These are phyloP conservation scores for Papio anubis DNA, from an alignment of 2,113 vertebrate genomes.

Conservation along the genomic window DNA sequence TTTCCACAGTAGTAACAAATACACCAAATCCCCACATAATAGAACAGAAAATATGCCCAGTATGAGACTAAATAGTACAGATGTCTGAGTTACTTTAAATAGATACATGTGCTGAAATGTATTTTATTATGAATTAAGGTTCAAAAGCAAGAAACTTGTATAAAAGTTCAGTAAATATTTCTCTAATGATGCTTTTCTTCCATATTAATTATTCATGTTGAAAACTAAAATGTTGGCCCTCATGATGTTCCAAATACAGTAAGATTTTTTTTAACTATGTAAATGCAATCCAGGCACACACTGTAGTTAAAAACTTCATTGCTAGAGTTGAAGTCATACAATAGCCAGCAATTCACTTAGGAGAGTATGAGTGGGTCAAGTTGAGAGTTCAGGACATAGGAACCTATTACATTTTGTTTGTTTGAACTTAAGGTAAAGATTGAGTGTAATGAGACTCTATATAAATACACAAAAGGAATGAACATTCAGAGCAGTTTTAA, in stretches of 20 bases:
- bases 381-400: neutral
- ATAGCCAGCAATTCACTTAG: neutral
- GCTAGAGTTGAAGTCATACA: neutral
- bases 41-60: neutral
- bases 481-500: neutral
- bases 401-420: neutral
- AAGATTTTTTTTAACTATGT: neutral
- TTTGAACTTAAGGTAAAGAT: neutral
- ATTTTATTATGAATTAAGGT: neutral
- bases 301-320: neutral
- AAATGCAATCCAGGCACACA: neutral
- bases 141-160: neutral
- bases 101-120: neutral
- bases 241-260: neutral
- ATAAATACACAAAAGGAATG: neutral
- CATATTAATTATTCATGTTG: neutral
- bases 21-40: neutral
- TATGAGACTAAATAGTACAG: neutral
- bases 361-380: neutral
- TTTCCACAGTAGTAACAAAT: neutral
- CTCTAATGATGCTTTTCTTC: neutral
- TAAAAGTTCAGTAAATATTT: neutral
- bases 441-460: neutral
- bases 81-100: conserved; percentile 1
- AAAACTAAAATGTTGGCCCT: neutral